Percentiles rank a stretch among this genome's conserved stretches.
phyloP scores from a whole-genome alignment of 1,140 invertebrate genomes.

The Lepidurus packardi region DNA sequence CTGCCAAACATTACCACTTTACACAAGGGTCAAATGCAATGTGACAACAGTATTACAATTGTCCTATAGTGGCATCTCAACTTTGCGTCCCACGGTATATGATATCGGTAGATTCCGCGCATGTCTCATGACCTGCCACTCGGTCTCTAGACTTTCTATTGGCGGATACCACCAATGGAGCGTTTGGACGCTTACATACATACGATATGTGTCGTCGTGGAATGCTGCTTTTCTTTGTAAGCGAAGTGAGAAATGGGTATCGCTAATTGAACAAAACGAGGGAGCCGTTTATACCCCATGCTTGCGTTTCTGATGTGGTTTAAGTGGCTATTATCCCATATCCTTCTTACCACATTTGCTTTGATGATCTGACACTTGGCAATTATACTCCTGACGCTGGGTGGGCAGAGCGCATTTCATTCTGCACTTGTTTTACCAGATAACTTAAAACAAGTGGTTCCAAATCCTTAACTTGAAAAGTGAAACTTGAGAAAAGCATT shows the following conservation, averaged over 20 bases:
- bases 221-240: constrained; percentile 8
- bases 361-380: background rate
- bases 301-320: background rate
- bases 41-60: too few species aligned
- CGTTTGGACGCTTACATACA: too few species aligned
- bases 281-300: background rate
- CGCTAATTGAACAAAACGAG: constrained; percentile 4
- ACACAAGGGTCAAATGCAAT: too few species aligned
- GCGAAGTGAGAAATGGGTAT: constrained; percentile 2
- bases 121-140: background rate
- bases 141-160: background rate
- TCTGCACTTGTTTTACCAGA: background rate
- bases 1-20: too few species aligned
- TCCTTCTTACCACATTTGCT: constrained; percentile 13
- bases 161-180: background rate
- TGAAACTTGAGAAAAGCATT: too few species aligned
- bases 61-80: background rate
- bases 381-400: background rate
- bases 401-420: background rate
- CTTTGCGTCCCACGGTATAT: background rate
- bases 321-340: constrained; percentile 11
- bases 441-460: too few species aligned
- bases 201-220: background rate
- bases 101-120: background rate
- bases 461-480: too few species aligned